Evolutionary conservation across 2,113 vertebrate genomes (phyloP), one percentile per base, ranked within the genome.

Genomic region (Bolborhynchus lineola): DNA sequence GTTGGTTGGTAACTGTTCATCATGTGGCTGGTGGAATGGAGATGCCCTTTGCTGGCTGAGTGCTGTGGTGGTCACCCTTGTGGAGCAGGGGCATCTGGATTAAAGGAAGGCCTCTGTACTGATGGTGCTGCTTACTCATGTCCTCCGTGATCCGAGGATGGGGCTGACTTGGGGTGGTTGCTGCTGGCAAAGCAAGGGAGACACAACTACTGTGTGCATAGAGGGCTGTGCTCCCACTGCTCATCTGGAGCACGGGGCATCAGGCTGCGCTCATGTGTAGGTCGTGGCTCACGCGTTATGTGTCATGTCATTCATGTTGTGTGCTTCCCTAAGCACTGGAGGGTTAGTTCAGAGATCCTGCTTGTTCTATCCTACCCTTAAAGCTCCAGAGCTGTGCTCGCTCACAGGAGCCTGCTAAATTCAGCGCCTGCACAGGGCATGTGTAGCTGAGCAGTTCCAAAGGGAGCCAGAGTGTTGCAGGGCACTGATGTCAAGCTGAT

Each of bases 201-300:
- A 16, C 18, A 15, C 13, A 29, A 9, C 28, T 59, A 50, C 19
- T 5, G 37, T 3, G 25, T 16, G 3, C 17, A 33, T 0, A 25
- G 44, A 35, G 42, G 50, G 14, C 37, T 41, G 24, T 39, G 70
- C 33, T 64, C 42, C 57, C 19, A 5, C 33, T n/a, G 2, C 59
- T 65, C 35, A 8, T 11, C n/a, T 8, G 35, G 35, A 71, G 28
- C 42, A 2, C 7, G 2, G 7, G 47, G 57, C 47, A 3, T 50
- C 42, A 7, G 44, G 25, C 52, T 37, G 42, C 25, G 83, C 77
- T 62, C 46, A 7, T n/a, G 41, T 23, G 28, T 18, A 26, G 57
- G 39, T 67, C 41, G 41, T 1, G 1, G 53, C 53, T 55, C 5
- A 4, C 9, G n/a, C 17, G 1, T 18, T 15, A 7, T 6, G 29